phyloP scores from a whole-genome alignment of 1,140 invertebrate genomes.

The Heterodera schachtii region DNA sequence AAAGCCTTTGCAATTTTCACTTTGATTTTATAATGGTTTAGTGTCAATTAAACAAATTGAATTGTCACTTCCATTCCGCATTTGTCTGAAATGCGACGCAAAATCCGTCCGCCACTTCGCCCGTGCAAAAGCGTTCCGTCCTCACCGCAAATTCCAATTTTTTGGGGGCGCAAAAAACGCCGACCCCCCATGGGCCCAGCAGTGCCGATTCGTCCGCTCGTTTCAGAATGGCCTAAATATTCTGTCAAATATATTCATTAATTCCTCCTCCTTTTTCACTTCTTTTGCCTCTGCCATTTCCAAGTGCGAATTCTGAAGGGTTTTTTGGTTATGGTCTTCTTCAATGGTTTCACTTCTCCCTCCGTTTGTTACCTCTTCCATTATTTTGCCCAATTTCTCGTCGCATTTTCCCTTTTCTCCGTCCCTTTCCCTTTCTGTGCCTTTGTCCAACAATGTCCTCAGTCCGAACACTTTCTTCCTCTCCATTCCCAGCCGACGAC shows the following conservation, averaged over 20 bases:
- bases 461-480: slow-evolving; percentile 7
- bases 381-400: background rate
- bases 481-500: background rate
- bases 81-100: slow-evolving; percentile 24
- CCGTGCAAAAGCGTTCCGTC: slow-evolving; percentile 19
- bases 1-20: too few relatives aligned
- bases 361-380: slow-evolving; percentile 7
- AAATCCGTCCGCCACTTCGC: slow-evolving; percentile 28
- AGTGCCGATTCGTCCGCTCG: background rate
- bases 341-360: slow-evolving; percentile 1
- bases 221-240: slow-evolving; percentile 12
- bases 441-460: slow-evolving; percentile 6
- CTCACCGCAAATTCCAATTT: slow-evolving; percentile 12
- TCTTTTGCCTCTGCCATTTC: slow-evolving; percentile 29
- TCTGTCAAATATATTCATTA: background rate
- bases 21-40: too few relatives aligned
- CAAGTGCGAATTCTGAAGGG: slow-evolving; percentile 26
- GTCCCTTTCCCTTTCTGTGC: slow-evolving; percentile 2
- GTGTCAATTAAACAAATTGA: too few relatives aligned
- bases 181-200: background rate
- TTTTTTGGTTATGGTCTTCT: background rate
- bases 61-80: too few relatives aligned
- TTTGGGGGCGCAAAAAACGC: slow-evolving; percentile 11
- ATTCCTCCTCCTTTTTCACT: background rate
- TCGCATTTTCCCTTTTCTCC: slow-evolving; percentile 13